Conservation (phyloP, 2,888 invertebrate genomes). For the Mylabris sibirica region DNA sequence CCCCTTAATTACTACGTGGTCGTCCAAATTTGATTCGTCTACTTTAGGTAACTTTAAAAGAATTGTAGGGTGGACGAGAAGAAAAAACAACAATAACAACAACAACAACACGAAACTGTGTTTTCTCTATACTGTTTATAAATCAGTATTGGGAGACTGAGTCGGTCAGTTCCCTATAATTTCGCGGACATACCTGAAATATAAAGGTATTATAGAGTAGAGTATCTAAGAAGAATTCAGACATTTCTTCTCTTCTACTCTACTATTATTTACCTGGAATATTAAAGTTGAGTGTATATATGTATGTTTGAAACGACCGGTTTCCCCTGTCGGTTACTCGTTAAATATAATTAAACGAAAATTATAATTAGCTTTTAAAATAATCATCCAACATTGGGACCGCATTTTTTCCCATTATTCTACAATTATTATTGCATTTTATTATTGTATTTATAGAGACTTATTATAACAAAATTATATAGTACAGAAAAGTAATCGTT, state of each 20-base stretch:
- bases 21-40: neutral
- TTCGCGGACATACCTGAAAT: constrained; percentile 33
- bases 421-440: neutral
- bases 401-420: constrained; percentile 19
- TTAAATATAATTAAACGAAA: constrained; percentile 51
- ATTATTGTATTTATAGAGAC: neutral
- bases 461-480: neutral
- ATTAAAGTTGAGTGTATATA: constrained; percentile 23
- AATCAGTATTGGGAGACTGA: constrained; percentile 12
- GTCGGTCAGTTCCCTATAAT: constrained; percentile 33
- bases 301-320: constrained; percentile 31
- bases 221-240: neutral
- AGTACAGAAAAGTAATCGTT: neutral
- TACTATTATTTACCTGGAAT: constrained; percentile 36
- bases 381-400: constrained; percentile 41
- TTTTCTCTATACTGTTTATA: constrained; percentile 15
- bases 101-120: neutral
- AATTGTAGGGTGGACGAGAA: neutral
- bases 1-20: neutral
- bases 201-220: constrained; percentile 23
- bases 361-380: constrained; percentile 50
- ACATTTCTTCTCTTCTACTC: constrained; percentile 17
- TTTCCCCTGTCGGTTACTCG: constrained; percentile 44
- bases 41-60: neutral
- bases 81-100: neutral